phyloP scores from a whole-genome alignment of 2,888 invertebrate genomes.

The Brenthis hecate region DNA sequence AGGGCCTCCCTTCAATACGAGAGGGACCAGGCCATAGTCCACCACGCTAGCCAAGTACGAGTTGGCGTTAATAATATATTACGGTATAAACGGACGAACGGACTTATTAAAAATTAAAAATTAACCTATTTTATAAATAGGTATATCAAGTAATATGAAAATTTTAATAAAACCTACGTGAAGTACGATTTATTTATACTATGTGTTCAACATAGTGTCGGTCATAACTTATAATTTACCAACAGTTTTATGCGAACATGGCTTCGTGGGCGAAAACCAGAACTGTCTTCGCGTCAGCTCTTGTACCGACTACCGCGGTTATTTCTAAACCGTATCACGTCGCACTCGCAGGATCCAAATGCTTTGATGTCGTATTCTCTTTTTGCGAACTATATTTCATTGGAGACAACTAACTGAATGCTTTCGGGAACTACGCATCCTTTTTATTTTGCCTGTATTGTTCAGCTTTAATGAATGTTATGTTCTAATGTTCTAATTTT shows the following conservation, averaged over 20 bases:
- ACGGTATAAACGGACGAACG: too few species aligned
- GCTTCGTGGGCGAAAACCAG: conserved; percentile 56
- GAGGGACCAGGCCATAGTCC: too few species aligned
- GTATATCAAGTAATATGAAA: neutral
- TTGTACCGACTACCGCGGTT: conserved; percentile 56
- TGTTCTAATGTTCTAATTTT: conserved; percentile 17
- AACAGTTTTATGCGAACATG: conserved; percentile 69
- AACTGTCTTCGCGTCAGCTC: conserved; percentile 59
- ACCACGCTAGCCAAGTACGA: too few species aligned
- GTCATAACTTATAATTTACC: conserved; percentile 66
- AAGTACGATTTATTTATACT: conserved; percentile 7
- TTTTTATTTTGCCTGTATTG: conserved; percentile 52
- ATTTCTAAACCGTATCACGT: conserved; percentile 79
- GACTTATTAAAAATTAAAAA: neutral
- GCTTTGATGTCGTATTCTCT: conserved; percentile 80
- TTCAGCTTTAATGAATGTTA: conserved; percentile 38
- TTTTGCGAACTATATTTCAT: conserved; percentile 78
- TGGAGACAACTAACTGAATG: conserved; percentile 62
- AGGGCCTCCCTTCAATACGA: too few species aligned
- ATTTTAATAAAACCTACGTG: neutral
- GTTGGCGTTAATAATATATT: too few species aligned
- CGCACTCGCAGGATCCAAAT: conserved; percentile 65
- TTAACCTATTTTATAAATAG: neutral
- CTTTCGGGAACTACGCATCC: conserved; percentile 67
- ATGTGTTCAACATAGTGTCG: neutral